These are phyloP conservation scores for Drosophila lacicola DNA, from an alignment of 2,888 invertebrate species.

Conservation along the genomic window DNA sequence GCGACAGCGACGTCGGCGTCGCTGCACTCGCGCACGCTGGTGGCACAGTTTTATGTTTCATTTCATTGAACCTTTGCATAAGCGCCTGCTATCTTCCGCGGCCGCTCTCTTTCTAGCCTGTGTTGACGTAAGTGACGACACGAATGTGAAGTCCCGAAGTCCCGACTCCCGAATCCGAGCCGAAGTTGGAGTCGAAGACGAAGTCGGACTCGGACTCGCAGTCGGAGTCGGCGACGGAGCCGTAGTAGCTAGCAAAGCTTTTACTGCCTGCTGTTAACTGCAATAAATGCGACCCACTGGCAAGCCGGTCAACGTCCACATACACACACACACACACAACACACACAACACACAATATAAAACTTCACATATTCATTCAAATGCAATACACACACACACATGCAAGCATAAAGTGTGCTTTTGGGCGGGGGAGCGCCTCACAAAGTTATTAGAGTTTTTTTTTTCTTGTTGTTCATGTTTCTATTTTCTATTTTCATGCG, in stretches of 20 bases:
- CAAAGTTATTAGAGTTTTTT: constrained; percentile 33
- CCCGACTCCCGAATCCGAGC: constrained; percentile 16
- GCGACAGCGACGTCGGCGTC: constrained; percentile 19
- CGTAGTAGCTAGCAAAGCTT: constrained; percentile 40
- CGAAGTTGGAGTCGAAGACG: constrained; percentile 15
- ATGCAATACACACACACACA: constrained; percentile 30
- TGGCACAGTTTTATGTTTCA: constrained; percentile 68
- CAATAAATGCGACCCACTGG: constrained; percentile 41
- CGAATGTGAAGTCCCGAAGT: constrained; percentile 27
- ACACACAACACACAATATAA: constrained; percentile 10
- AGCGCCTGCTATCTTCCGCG: constrained; percentile 61
- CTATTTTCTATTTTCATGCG: constrained; percentile 59
- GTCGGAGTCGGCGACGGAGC: constrained; percentile 24
- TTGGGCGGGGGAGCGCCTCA: constrained; percentile 9
- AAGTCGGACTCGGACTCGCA: constrained; percentile 15
- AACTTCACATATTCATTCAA: constrained; percentile 37
- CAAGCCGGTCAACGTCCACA: constrained; percentile 69
- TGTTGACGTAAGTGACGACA: constrained; percentile 56
- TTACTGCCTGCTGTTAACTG: constrained; percentile 31
- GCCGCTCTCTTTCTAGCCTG: constrained; percentile 63
- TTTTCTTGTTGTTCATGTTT: constrained; percentile 30
- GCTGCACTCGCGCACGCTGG: constrained; percentile 55
- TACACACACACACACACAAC: constrained; percentile 30
- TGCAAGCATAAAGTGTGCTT: constrained; percentile 7
- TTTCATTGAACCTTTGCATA: constrained; percentile 68